These are phyloP conservation scores for Saguinus imperator DNA, from an alignment of 2,113 vertebrate species.

Conservation along the genomic window DNA sequence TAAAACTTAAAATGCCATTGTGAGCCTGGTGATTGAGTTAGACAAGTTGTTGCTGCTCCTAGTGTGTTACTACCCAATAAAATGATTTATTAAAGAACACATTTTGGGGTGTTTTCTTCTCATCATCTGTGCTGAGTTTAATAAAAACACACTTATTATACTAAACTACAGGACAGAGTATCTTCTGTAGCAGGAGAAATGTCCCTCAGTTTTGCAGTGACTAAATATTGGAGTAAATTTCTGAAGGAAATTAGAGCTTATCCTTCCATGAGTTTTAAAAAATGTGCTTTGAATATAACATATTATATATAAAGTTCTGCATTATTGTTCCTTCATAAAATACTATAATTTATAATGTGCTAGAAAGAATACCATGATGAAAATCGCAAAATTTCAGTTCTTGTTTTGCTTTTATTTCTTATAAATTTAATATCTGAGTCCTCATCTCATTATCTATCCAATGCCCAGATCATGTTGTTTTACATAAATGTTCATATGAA, in stretches of 20 bases:
- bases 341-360: not conserved
- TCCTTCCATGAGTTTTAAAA: not conserved
- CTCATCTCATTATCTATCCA: not conserved
- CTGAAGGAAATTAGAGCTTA: not conserved
- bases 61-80: not conserved
- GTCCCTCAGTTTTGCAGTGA: not conserved
- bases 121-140: conserved; percentile 48
- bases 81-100: conserved; percentile 6
- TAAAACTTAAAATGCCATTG: not conserved
- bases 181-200: not conserved
- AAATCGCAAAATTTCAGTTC: not conserved
- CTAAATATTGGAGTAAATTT: not conserved
- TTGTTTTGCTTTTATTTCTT: not conserved
- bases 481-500: not conserved
- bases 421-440: not conserved
- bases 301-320: not conserved
- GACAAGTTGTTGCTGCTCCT: not conserved
- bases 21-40: not conserved
- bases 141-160: conserved; percentile 16
- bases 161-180: not conserved
- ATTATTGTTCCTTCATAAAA: not conserved
- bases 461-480: not conserved
- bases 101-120: conserved; percentile 24
- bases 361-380: not conserved
- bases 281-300: not conserved